Conservation (phyloP, 1,140 invertebrate species). For the Pseudomyrmex concolor region DNA sequence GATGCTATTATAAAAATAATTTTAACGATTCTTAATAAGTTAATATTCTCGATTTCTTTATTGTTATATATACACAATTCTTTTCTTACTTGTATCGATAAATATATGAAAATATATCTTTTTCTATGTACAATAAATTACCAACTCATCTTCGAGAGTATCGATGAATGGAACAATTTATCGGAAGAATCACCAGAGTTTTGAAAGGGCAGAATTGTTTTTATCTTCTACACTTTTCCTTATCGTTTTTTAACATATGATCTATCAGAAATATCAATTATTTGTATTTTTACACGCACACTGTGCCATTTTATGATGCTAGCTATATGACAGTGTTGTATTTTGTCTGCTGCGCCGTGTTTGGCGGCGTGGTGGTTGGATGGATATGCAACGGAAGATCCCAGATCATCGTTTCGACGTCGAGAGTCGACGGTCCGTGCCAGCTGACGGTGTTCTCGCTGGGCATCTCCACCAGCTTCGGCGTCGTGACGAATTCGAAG, state of each 20-base stretch:
- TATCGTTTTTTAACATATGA: no score
- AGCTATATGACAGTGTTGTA: constrained; percentile 81
- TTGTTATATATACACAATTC: neutral
- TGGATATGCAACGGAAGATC: constrained; percentile 97
- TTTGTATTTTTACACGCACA: neutral
- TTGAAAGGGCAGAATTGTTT: neutral
- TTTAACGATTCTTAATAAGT: neutral
- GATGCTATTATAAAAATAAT: constrained; percentile 16
- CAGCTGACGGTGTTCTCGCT: constrained; percentile 88
- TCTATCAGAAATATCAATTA: neutral
- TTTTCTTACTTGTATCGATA: constrained; percentile 10
- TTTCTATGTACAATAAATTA: constrained; percentile 21
- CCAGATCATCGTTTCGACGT: constrained; percentile 99
- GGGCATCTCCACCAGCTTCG: constrained; percentile 86
- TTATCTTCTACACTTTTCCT: no score
- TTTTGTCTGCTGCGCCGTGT: constrained; percentile 82
- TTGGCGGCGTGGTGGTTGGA: constrained; percentile 91
- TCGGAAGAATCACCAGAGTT: neutral
- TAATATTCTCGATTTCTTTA: constrained; percentile 15
- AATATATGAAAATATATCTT: constrained; percentile 41
- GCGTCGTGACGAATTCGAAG: constrained; percentile 97
- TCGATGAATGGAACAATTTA: neutral
- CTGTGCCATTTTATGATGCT: neutral
- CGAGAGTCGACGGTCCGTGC: constrained; percentile 93
- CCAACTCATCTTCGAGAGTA: neutral